A percentile compares a stretch with the other conserved stretches of the same genome.
These are phyloP conservation scores for Pavo muticus DNA, from an alignment of 2,113 vertebrate genomes.

Conservation along the genomic window DNA sequence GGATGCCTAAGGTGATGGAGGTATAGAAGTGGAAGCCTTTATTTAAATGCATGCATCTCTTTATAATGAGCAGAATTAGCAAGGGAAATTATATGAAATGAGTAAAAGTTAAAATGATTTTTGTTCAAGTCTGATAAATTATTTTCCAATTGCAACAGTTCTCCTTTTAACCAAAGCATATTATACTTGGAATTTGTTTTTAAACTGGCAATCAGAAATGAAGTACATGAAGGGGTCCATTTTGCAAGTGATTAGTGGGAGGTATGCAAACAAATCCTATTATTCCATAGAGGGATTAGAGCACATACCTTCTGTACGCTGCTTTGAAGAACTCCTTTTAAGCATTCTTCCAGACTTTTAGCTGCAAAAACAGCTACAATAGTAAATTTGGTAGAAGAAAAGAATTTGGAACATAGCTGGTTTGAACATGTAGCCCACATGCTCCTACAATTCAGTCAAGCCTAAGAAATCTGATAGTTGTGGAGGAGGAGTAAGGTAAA, in stretches of 20 bases:
- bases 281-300: conserved; percentile 56
- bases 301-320: not conserved
- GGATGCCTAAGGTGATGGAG: conserved; percentile 57
- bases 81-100: conserved; percentile 49
- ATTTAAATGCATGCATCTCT: conserved; percentile 59
- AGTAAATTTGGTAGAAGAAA: not conserved
- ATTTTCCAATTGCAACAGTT: conserved; percentile 1
- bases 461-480: not conserved
- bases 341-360: not conserved
- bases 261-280: conserved; percentile 59
- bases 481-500: not conserved
- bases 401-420: not conserved
- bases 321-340: conserved; percentile 59
- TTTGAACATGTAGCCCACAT: not conserved
- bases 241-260: conserved; percentile 42
- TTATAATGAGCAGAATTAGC: conserved; percentile 63
- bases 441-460: not conserved
- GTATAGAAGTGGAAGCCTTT: conserved; percentile 53
- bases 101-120: conserved; percentile 67
- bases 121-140: conserved; percentile 67
- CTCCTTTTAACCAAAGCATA: conserved; percentile 2
- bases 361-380: conserved; percentile 13
- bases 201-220: conserved; percentile 34
- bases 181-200: conserved; percentile 43
- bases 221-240: conserved; percentile 22